Percentiles rank a stretch among this genome's conserved stretches.
These are phyloP conservation scores for Uropsilus gracilis DNA, from an alignment of 2,113 vertebrate species.

Conservation along the genomic window DNA sequence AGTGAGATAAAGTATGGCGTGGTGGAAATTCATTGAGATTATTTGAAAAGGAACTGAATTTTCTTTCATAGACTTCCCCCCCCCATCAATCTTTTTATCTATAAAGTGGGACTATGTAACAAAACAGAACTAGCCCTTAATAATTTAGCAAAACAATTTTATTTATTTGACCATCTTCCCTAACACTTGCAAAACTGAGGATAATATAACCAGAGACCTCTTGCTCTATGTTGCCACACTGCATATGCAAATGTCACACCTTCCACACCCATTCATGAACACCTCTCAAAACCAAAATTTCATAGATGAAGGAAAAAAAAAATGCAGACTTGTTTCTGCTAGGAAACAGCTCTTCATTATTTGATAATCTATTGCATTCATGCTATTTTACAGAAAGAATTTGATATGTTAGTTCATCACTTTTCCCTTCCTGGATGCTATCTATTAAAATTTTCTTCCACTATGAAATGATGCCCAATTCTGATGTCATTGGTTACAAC, in stretches of 20 bases:
- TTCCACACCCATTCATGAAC: neutral
- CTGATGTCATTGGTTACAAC: neutral
- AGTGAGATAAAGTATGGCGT: neutral
- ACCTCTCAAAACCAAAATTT: neutral
- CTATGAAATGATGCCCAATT: neutral
- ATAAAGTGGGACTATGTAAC: neutral
- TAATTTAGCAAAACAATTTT: neutral
- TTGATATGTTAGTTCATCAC: neutral
- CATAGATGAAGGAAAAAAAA: neutral
- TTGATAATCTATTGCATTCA: neutral
- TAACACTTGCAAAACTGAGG: neutral
- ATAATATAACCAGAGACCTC: neutral
- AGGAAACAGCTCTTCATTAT: neutral
- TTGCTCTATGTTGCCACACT: neutral
- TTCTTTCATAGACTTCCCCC: neutral
- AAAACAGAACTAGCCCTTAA: neutral
- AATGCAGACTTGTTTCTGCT: neutral
- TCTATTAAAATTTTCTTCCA: neutral
- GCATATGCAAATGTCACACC: neutral
- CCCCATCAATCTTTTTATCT: neutral
- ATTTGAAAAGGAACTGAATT: neutral
- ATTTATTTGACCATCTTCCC: neutral
- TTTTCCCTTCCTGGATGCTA: neutral
- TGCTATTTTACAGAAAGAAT: neutral
- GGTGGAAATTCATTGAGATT: neutral